A percentile compares a stretch with the other conserved stretches of the same genome.
phyloP scores from a whole-genome alignment of 1,140 invertebrate species.

The Pachypeltis micranthus region DNA sequence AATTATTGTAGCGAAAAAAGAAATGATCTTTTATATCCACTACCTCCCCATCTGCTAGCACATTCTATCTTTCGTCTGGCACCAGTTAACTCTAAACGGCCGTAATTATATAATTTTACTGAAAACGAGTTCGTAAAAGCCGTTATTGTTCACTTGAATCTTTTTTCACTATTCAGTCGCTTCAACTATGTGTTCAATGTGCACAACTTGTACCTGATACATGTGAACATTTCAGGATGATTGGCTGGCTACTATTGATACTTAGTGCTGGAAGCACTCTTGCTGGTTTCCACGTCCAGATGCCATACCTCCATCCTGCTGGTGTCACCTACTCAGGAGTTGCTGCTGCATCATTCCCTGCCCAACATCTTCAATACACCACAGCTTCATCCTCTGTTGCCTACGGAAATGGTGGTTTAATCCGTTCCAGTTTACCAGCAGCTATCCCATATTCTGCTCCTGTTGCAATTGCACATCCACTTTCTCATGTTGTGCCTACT shows the following conservation, averaged over 20 bases:
- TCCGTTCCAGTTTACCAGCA: constrained; percentile 24
- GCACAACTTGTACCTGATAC: too few species aligned
- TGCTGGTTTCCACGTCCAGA: constrained; percentile 33
- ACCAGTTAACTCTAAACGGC: too few species aligned
- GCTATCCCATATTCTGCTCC: constrained; percentile 15
- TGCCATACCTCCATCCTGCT: constrained; percentile 39
- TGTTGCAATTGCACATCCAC: constrained; percentile 29
- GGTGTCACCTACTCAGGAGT: constrained; percentile 37
- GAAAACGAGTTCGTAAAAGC: too few species aligned
- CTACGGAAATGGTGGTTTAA: constrained; percentile 19
- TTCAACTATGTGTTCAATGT: too few species aligned
- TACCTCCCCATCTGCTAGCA: too few species aligned
- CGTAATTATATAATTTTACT: too few species aligned
- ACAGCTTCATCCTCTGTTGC: constrained; percentile 20
- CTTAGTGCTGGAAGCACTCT: constrained; percentile 3
- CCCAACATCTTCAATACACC: constrained; percentile 12
- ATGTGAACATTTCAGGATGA: constrained; percentile 4
- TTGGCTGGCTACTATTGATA: neutral
- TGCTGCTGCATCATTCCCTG: constrained; percentile 26
- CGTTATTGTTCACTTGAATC: too few species aligned
- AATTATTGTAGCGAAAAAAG: too few species aligned
- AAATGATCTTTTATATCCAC: too few species aligned
- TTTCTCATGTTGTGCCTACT: constrained; percentile 37
- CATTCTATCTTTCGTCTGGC: too few species aligned
- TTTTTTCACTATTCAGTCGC: too few species aligned